These are phyloP conservation scores for Listronotus bonariensis DNA, from an alignment of 1,140 invertebrate genomes.

Conservation along the genomic window DNA sequence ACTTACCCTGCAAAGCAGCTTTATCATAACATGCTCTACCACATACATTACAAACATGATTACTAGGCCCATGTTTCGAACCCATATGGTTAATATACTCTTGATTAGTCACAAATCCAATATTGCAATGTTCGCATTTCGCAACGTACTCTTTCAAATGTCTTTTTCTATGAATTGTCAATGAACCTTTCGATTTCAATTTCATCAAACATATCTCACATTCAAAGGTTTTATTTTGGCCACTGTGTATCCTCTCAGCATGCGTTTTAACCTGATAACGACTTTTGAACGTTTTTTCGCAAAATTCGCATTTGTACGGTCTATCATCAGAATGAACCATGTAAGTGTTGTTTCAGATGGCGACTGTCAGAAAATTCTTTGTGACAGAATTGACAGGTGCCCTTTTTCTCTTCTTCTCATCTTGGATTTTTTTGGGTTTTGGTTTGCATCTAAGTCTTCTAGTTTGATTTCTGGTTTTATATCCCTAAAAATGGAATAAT, in stretches of 20 bases:
- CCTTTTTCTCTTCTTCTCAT: constrained; percentile 44
- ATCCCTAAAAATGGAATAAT: no score
- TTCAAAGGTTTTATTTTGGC: constrained; percentile 44
- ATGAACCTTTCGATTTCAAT: constrained; percentile 69
- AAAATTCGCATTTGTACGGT: constrained; percentile 49
- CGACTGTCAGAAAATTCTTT: constrained; percentile 36
- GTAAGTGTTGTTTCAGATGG: constrained; percentile 45
- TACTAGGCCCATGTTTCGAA: constrained; percentile 42
- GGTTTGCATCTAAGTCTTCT: no score
- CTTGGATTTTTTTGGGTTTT: background rate
- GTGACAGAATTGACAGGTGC: constrained; percentile 14
- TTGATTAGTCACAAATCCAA: constrained; percentile 49
- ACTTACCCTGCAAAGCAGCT: constrained; percentile 37
- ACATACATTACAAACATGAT: constrained; percentile 48
- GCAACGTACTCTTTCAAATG: constrained; percentile 61
- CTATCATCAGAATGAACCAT: constrained; percentile 45
- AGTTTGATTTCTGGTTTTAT: no score
- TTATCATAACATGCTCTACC: constrained; percentile 45
- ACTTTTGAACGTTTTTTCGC: constrained; percentile 61
- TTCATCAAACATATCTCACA: constrained; percentile 58
- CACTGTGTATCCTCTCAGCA: constrained; percentile 54
- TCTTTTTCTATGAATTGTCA: constrained; percentile 68
- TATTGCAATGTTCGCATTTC: constrained; percentile 44
- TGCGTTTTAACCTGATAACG: constrained; percentile 55
- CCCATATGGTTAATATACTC: constrained; percentile 47